phyloP scores from a whole-genome alignment of 2,113 vertebrate genomes.

The Nothobranchius kuhntae region DNA sequence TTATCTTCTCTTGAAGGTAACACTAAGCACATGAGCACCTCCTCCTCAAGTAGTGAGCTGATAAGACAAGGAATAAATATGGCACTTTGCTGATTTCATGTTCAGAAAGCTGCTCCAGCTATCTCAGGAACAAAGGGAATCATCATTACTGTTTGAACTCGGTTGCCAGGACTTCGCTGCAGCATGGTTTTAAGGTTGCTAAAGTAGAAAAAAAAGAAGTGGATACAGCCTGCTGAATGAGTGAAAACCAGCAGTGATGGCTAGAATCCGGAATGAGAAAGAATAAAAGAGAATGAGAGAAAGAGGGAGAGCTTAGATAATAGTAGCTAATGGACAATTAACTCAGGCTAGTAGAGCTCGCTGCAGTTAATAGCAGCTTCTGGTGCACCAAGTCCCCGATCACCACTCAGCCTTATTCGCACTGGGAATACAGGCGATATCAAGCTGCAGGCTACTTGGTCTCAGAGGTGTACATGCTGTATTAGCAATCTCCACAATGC shows the following conservation, averaged over 20 bases:
- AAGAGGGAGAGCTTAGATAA: constrained; percentile 68
- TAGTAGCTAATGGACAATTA: constrained; percentile 80
- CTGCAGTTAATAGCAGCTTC: constrained; percentile 71
- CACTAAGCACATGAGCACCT: constrained; percentile 13
- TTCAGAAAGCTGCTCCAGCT: constrained; percentile 47
- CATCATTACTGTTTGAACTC: constrained; percentile 63
- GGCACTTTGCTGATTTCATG: constrained; percentile 41
- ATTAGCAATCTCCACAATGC: constrained; percentile 73
- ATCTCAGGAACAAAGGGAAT: constrained; percentile 65
- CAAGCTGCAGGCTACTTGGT: constrained; percentile 64
- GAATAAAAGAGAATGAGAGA: constrained; percentile 57
- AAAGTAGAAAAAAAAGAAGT: constrained; percentile 32
- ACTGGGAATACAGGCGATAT: constrained; percentile 69
- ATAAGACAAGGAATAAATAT: constrained; percentile 48
- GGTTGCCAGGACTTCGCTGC: constrained; percentile 49
- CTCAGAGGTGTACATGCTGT: constrained; percentile 65
- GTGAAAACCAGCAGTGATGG: constrained; percentile 55
- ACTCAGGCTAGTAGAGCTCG: constrained; percentile 65
- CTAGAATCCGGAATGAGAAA: constrained; percentile 55
- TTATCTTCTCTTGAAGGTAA: constrained; percentile 21
- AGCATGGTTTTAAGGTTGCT: constrained; percentile 37
- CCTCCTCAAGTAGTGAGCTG: constrained; percentile 26
- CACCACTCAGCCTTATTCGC: constrained; percentile 75
- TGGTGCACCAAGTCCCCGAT: constrained; percentile 69
- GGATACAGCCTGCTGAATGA: constrained; percentile 39